These are phyloP conservation scores for Eilema sororculum DNA, from an alignment of 2,888 invertebrate species.

Conservation along the genomic window DNA sequence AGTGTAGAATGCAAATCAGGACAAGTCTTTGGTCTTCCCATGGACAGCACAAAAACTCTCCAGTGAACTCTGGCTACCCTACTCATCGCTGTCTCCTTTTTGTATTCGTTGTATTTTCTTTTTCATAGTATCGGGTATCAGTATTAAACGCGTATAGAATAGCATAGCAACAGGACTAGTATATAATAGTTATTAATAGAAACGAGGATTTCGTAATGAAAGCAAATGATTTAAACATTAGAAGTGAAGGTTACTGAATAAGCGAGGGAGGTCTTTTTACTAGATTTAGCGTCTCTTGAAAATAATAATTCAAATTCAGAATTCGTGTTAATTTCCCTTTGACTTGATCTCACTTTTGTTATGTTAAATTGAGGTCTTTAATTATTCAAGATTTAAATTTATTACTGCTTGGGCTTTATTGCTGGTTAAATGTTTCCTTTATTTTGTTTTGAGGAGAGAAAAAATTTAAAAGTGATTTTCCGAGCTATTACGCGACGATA, in stretches of 20 bases:
- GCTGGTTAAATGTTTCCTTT: constrained; percentile 1
- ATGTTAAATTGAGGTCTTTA: not conserved
- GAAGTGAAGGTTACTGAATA: not conserved
- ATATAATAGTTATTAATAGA: no score
- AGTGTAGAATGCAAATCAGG: no score
- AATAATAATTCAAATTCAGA: constrained; percentile 1
- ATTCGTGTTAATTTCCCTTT: not conserved
- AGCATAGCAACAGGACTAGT: no score
- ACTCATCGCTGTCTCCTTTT: no score
- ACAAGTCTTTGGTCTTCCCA: no score
- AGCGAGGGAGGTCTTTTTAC: not conserved
- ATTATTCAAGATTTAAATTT: not conserved
- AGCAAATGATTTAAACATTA: not conserved
- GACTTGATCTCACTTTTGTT: not conserved
- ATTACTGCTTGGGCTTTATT: not conserved
- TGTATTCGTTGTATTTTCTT: no score
- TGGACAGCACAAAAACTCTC: no score
- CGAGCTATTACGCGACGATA: not conserved
- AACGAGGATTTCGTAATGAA: not conserved
- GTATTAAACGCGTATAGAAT: no score
- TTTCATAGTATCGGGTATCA: no score
- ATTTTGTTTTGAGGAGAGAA: not conserved
- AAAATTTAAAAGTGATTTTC: not conserved
- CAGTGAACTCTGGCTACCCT: no score
- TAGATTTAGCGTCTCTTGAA: no score